Base-by-base conservation (phyloP, 2,113 vertebrate species). In the Poeciliopsis retropinna region DNA sequence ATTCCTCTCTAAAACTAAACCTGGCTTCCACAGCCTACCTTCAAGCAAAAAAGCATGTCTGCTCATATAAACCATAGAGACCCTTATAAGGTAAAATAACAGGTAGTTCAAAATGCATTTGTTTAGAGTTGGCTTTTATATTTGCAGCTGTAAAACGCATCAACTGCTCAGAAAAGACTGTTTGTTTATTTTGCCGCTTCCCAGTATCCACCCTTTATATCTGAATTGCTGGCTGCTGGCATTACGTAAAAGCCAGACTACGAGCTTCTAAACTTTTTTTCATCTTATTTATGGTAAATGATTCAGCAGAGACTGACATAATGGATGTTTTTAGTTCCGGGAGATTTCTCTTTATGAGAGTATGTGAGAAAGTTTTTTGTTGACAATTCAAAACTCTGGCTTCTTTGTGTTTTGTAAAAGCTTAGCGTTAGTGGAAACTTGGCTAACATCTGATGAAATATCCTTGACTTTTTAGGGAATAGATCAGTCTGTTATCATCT, bases 141-240 rank as follows among this genome's bases (percentile, higher is more conserved):
- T 92, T 91, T 87, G 88, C 12, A 83, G 87, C 91, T 92, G 90
- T 85, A 85, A 90, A 92, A 92, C 64, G 61, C 88, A 91, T 94
- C 86, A 93, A 86, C 54, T 87, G 90, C 88, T 81, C 84, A 78
- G 91, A 89, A 92, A 87, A 81, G 83, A 89, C 89, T 89, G 85
- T 93, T 93, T 92, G 89, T 89, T 17, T 47, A 19, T 93, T 92
- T 91, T 76, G 85, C 87, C 82, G 76, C 84, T 85, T 91, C 88
- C 80, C 85, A 73, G 74, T 81, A 82, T 78, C 80, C 87, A 93
- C 90, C 88, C 81, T 82, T 87, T 85, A 86, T 84, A 84, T 89
- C 86, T 79, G 85, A 83, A 81, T 69, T 78, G 75, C 80, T 81
- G 73, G 85, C 78, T 85, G 72, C 83, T 88, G 86, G 89, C 86